Evolutionary conservation across 2,113 vertebrate species (phyloP).

Genomic region (Brachirus orientalis): DNA sequence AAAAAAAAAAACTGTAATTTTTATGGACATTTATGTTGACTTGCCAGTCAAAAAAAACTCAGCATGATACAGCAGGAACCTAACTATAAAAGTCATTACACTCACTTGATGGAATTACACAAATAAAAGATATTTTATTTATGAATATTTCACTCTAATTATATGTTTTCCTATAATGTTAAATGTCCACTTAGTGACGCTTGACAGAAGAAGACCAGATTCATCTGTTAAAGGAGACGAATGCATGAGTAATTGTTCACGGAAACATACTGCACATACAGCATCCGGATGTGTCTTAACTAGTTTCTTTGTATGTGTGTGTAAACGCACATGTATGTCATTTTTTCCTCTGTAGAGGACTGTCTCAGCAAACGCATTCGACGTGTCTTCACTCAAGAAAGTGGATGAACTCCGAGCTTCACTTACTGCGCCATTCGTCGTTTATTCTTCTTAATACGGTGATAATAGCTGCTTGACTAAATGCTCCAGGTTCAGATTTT

Average conservation of each 20-base stretch:
- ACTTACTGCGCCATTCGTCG: not conserved
- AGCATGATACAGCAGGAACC: slow-evolving; percentile 5
- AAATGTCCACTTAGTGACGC: no score
- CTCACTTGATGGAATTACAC: slow-evolving; percentile 6
- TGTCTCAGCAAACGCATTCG: not conserved
- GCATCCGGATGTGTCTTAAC: no score
- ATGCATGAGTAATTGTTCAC: no score
- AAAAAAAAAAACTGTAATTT: no score
- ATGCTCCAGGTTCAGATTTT: slow-evolving; percentile 30
- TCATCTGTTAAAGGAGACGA: no score
- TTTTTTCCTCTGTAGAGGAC: not conserved
- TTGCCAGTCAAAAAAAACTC: slow-evolving; percentile 7
- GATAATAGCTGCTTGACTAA: slow-evolving; percentile 20
- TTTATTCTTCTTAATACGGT: slow-evolving; percentile 9
- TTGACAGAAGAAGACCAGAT: no score
- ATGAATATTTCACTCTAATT: no score
- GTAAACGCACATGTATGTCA: no score
- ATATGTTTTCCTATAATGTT: no score
- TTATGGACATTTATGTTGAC: slow-evolving; percentile 19
- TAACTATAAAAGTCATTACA: slow-evolving; percentile 8
- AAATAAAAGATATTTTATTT: no score
- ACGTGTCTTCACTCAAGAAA: not conserved
- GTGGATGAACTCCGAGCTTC: slow-evolving; percentile 4
- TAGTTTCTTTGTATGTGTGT: no score
- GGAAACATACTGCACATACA: no score